Evolutionary conservation across 2,888 invertebrate species (phyloP).

Genomic region (Ormyrus thymus): DNA sequence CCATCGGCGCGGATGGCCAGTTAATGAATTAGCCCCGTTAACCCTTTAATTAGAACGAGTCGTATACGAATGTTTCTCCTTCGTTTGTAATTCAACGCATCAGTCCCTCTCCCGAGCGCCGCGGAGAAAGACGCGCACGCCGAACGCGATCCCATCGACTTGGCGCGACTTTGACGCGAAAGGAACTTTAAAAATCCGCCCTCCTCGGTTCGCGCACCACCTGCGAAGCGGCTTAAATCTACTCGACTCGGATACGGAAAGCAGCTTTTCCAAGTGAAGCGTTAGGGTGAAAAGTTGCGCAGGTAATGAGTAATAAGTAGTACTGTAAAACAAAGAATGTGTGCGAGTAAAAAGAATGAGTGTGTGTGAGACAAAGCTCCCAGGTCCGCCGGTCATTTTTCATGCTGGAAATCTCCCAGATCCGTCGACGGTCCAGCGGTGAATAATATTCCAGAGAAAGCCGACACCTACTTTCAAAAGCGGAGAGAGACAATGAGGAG

Average conservation of each 20-base stretch:
- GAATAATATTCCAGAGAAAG: conserved; percentile 6
- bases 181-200: too few species aligned
- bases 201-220: too few species aligned
- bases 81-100: conserved; percentile 52
- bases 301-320: not conserved
- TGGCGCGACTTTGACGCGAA: too few species aligned
- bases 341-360: not conserved
- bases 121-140: conserved; percentile 39
- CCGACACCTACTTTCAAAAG: too few species aligned
- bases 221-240: too few species aligned
- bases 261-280: too few species aligned
- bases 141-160: not conserved
- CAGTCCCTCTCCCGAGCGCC: conserved; percentile 33
- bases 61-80: conserved; percentile 54
- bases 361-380: not conserved
- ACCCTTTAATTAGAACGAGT: conserved; percentile 65
- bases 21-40: conserved; percentile 64
- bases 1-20: conserved; percentile 52
- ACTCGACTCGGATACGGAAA: too few species aligned
- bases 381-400: not conserved
- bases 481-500: not conserved
- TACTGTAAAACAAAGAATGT: not conserved
- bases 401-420: conserved; percentile 6
- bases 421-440: conserved; percentile 16
- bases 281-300: too few species aligned